A percentile compares a stretch with the other conserved stretches of the same genome.
phyloP scores from a whole-genome alignment of 2,113 vertebrate species.

The Columbina picui region DNA sequence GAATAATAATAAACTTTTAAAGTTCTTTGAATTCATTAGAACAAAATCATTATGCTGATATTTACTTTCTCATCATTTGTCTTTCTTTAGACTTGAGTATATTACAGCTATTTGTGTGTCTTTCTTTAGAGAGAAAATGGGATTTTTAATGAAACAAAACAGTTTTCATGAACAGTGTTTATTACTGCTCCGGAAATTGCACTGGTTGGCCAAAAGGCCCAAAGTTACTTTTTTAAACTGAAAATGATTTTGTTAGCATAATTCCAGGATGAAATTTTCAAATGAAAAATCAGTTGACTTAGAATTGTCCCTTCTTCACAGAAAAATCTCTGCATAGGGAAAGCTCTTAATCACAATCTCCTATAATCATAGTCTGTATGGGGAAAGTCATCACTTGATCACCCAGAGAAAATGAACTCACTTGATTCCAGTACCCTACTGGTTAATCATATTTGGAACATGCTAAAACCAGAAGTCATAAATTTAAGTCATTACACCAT shows the following conservation, averaged over 20 bases:
- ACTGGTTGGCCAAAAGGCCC: neutral
- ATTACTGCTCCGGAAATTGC: neutral
- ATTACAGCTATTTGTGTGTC: neutral
- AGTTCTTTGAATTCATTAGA: neutral
- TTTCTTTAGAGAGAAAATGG: neutral
- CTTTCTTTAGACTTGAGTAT: neutral
- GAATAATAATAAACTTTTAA: neutral
- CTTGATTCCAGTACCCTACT: neutral
- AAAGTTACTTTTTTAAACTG: neutral
- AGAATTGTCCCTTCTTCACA: neutral
- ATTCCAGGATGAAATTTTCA: neutral
- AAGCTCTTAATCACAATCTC: neutral
- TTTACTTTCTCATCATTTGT: neutral
- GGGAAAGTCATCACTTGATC: neutral
- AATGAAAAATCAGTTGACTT: accelerated
- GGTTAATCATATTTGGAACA: neutral
- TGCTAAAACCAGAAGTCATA: neutral
- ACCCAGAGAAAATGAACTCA: neutral
- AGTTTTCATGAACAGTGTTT: neutral
- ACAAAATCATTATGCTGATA: neutral
- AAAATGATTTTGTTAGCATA: neutral
- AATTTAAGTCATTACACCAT: neutral
- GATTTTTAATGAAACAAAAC: neutral
- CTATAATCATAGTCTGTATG: neutral
- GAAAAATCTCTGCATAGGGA: neutral